Base-by-base conservation (phyloP, 2,113 vertebrate genomes). In the Sisor rabdophorus region DNA sequence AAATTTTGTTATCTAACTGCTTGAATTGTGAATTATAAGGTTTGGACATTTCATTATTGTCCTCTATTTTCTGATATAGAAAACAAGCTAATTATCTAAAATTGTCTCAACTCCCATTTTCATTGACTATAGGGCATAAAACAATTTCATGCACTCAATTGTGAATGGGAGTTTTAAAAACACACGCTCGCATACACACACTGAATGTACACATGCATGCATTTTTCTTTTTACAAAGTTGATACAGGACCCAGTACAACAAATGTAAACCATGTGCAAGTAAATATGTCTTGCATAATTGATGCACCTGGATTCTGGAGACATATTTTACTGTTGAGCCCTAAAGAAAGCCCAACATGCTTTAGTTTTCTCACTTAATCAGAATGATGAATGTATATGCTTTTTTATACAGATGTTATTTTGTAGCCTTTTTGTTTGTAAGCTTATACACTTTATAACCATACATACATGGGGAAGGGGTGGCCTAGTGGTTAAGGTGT, bases 41-140 rank as follows among this genome's bases (percentile, higher is more conserved):
- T 52, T 17, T 81, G 73, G 72, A 69, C 63, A 85, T 79, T 75
- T 59, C 69, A 84, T 77, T 85, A 76, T 87, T 91, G 90, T 89
- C 89, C 85, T 86, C 90, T 89, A 85, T 82, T 60, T 86, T 78
- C 77, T 20, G 16, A 7, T 70, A 11, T 1, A 11, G 65, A n/a
- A 82, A 84, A 22, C 20, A 40, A 32, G 12, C 5, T 50, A 20
- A 54, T n/a, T 36, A 70, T 54, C 28, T 12, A 36, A 70, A 53
- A 17, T 20, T 26, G 4, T 22, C 78, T 20, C 53, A 8, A 50
- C 47, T 30, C 60, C 58, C 71, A 16, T 68, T 58, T 71, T 55
- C 53, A 16, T 40, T 19, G 50, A 22, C 52, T 22, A 10, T 5
- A 40, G 30, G 52, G 69, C 32, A 52, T 71, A 6, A 71, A 54